phyloP scores from a whole-genome alignment of 2,888 invertebrate genomes.

The Pelosia muscerda region DNA sequence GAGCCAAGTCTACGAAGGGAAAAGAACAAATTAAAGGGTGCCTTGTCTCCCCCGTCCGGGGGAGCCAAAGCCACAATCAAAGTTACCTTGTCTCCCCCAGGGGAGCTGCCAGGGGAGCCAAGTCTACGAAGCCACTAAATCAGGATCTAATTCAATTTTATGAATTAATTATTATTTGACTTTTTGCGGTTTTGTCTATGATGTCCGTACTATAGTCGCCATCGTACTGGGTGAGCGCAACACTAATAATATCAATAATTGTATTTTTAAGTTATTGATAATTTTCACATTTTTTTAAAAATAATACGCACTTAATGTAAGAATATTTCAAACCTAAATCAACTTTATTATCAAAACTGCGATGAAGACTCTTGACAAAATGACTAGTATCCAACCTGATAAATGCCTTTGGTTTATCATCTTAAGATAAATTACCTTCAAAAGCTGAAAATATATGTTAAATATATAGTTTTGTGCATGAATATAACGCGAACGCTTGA shows the following conservation, averaged over 20 bases:
- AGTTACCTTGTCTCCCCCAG: no score
- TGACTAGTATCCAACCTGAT: conserved; percentile 1
- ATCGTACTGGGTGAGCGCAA: neutral
- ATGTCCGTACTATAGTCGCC: neutral
- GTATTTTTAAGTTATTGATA: neutral
- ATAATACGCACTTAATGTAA: neutral
- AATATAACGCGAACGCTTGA: neutral
- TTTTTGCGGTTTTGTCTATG: no score
- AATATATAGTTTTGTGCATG: neutral
- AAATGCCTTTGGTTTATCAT: neutral
- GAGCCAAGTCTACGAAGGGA: no score
- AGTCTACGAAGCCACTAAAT: no score
- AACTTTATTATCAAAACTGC: neutral
- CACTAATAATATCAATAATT: neutral
- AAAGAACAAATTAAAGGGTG: no score
- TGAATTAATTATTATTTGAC: no score
- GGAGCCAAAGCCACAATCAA: no score
- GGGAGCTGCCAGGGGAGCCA: no score
- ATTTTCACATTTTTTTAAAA: conserved; percentile 4
- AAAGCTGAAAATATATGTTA: neutral
- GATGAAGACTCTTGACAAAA: neutral
- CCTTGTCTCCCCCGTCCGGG: no score
- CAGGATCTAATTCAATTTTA: no score
- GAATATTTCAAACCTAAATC: conserved; percentile 2
- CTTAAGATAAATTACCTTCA: neutral